These are phyloP conservation scores for Scaptodrosophila lebanonensis DNA, from an alignment of 1,140 invertebrate genomes.

Conservation along the genomic window DNA sequence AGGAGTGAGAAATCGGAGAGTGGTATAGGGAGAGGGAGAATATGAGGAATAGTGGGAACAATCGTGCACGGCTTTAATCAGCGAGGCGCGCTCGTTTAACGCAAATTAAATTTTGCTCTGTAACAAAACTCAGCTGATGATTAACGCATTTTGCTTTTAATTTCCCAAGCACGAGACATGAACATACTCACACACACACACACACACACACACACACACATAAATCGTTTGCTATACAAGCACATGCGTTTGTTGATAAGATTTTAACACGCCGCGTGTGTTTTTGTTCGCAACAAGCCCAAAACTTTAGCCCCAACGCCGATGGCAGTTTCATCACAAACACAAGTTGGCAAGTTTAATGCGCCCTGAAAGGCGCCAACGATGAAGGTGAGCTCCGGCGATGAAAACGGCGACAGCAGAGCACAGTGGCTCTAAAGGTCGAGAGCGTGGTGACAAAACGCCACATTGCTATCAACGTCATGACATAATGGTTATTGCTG, in stretches of 20 bases:
- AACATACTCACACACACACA: slow-evolving; percentile 27
- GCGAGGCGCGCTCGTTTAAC: slow-evolving; percentile 69
- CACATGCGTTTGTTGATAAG: slow-evolving; percentile 60
- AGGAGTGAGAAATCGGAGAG: slow-evolving; percentile 8
- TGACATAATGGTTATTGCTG: no score
- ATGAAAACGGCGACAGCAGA: neutral
- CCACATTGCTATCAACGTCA: no score
- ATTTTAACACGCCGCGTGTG: slow-evolving; percentile 68
- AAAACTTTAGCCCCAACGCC: slow-evolving; percentile 45
- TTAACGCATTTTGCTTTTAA: slow-evolving; percentile 72
- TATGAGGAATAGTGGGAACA: slow-evolving; percentile 16
- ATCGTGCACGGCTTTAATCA: slow-evolving; percentile 61
- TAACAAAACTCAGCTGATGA: slow-evolving; percentile 51
- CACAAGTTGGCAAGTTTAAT: slow-evolving; percentile 42
- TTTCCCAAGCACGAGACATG: slow-evolving; percentile 42
- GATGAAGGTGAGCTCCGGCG: neutral
- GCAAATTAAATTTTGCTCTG: slow-evolving; percentile 67
- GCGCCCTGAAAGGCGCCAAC: slow-evolving; percentile 31
- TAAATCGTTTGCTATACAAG: neutral
- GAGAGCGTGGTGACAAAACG: slow-evolving; percentile 16
- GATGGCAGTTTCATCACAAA: slow-evolving; percentile 19
- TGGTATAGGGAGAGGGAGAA: neutral
- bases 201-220: slow-evolving; percentile 10
- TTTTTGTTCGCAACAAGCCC: slow-evolving; percentile 58
- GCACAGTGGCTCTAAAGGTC: neutral